These are phyloP conservation scores for Coturnix japonica DNA, from an alignment of 2,113 vertebrate species.

Conservation along the genomic window DNA sequence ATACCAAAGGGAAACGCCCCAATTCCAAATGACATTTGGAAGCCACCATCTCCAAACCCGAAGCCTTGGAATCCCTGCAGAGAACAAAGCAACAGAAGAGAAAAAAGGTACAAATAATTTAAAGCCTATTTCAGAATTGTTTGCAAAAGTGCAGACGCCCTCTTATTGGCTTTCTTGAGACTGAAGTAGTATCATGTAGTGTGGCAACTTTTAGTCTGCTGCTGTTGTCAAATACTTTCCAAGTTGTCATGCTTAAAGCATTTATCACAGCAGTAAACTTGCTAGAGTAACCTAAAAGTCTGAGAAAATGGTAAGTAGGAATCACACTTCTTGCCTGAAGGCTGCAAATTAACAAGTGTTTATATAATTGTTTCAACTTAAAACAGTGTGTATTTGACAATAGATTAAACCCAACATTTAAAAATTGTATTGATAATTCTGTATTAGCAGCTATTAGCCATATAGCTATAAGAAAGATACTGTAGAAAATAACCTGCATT, in stretches of 20 bases:
- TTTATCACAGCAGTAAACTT: not conserved
- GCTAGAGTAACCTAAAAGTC: not conserved
- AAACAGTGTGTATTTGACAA: not conserved
- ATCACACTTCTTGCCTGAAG: not conserved
- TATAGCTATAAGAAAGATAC: not conserved
- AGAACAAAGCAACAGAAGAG: not conserved
- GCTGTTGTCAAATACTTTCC: not conserved
- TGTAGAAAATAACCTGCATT: not conserved
- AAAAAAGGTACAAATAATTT: not conserved
- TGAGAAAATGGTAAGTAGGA: not conserved
- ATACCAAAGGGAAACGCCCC: constrained; percentile 98
- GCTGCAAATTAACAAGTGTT: not conserved
- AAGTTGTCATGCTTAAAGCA: not conserved
- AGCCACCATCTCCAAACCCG: constrained; percentile 97
- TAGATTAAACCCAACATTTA: not conserved
- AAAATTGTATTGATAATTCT: not conserved
- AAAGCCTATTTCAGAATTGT: not conserved
- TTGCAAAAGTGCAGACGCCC: not conserved
- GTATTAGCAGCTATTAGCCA: not conserved
- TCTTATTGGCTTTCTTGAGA: rapidly evolving
- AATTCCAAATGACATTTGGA: constrained; percentile 99
- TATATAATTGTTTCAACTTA: not conserved
- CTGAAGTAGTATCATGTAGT: not conserved
- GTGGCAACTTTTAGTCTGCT: not conserved
- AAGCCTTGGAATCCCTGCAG: constrained; percentile 96